Percentiles rank a stretch among this genome's conserved stretches.
Conservation (phyloP, 2,113 vertebrate species). For the Narcine bancroftii region DNA sequence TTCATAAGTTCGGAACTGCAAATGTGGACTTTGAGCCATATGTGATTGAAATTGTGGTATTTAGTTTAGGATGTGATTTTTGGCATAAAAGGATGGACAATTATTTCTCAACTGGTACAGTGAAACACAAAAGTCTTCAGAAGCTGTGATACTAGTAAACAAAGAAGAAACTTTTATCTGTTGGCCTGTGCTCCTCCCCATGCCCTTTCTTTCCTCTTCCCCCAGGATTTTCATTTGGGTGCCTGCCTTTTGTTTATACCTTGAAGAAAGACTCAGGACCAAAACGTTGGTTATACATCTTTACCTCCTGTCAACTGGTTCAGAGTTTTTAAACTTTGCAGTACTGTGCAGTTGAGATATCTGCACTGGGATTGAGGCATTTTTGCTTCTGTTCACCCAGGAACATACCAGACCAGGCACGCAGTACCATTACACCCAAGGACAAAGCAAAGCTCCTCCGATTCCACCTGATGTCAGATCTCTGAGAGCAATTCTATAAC, state of each 20-base stretch:
- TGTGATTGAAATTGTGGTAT: neutral
- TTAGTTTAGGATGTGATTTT: neutral
- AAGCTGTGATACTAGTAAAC: too few relatives aligned
- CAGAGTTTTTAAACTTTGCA: too few relatives aligned
- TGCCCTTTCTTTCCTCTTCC: too few relatives aligned
- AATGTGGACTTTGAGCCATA: neutral
- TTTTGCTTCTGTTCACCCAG: neutral
- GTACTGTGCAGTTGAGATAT: neutral
- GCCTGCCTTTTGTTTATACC: too few relatives aligned
- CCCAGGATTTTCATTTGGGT: too few relatives aligned
- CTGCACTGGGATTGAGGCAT: neutral
- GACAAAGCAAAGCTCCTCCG: neutral
- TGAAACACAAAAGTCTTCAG: too few relatives aligned
- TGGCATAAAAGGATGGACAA: neutral
- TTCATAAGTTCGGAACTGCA: neutral
- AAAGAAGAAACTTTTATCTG: too few relatives aligned
- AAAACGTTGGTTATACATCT: too few relatives aligned
- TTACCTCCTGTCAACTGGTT: too few relatives aligned
- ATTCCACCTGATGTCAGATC: neutral
- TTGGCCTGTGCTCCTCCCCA: too few relatives aligned
- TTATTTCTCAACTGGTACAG: neutral
- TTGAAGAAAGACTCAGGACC: too few relatives aligned
- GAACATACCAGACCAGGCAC: neutral
- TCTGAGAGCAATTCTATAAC: neutral
- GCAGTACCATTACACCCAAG: neutral